phyloP scores from a whole-genome alignment of 2,113 vertebrate species.

The Tragelaphus imberbis region DNA sequence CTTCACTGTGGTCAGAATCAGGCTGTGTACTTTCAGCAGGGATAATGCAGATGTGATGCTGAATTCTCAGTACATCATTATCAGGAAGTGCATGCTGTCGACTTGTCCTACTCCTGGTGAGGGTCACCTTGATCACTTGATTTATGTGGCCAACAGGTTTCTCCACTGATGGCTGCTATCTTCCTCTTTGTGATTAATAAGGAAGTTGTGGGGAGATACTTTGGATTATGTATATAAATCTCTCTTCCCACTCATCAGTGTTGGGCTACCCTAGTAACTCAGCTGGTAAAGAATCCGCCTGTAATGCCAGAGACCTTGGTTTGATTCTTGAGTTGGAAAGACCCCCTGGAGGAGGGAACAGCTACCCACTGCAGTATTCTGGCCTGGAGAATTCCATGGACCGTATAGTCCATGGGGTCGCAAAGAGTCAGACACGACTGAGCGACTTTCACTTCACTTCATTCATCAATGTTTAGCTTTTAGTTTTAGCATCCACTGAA shows the following conservation, averaged over 20 bases:
- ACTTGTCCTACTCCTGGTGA: not conserved
- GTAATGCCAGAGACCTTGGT: not conserved
- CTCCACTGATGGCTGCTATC: not conserved
- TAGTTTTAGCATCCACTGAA: not conserved
- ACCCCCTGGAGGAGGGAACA: not conserved
- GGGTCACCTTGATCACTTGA: not conserved
- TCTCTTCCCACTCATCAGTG: not conserved
- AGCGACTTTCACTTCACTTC: not conserved
- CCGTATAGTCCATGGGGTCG: not conserved
- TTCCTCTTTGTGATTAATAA: not conserved
- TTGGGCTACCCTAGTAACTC: not conserved
- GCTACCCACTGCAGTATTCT: not conserved
- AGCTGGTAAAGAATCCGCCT: not conserved
- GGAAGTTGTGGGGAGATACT: not conserved
- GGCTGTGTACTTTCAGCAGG: not conserved
- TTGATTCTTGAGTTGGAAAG: not conserved
- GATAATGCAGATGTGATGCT: not conserved
- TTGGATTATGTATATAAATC: not conserved
- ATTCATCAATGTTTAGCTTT: not conserved
- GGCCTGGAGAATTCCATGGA: not conserved
- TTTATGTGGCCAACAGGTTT: not conserved
- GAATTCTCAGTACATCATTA: accelerated
- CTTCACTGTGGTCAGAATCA: not conserved
- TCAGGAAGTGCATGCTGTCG: not conserved
- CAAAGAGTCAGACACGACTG: not conserved